Evolutionary conservation across 2,888 invertebrate species (phyloP).

Genomic region (Meghimatium bilineatum): DNA sequence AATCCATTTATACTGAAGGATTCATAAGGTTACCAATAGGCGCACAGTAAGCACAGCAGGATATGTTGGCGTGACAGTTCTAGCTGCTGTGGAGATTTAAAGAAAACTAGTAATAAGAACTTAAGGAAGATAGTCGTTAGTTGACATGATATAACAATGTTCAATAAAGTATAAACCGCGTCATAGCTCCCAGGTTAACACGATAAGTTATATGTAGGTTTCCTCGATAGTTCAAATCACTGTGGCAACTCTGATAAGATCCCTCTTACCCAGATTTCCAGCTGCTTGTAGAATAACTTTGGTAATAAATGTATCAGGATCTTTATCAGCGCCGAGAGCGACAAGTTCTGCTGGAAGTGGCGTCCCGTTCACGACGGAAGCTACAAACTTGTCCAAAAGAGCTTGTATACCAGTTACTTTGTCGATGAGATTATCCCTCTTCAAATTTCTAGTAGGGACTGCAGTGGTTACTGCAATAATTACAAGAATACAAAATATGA

Average conservation of each 20-base stretch:
- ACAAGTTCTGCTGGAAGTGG: background rate
- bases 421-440: background rate
- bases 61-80: no score
- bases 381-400: background rate
- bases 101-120: no score
- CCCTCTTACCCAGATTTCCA: background rate
- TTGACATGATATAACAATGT: no score
- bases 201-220: background rate
- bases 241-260: background rate
- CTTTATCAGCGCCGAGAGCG: constrained; percentile 1
- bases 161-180: no score
- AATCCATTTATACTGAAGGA: no score
- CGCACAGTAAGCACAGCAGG: no score
- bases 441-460: background rate
- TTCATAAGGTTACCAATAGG: no score
- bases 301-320: background rate
- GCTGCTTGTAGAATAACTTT: constrained; percentile 1
- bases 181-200: no score
- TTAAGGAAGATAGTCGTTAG: no score
- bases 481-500: background rate
- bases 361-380: constrained; percentile 4
- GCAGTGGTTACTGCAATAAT: no score
- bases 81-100: no score
- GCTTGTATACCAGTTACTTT: background rate
- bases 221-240: background rate